Base-by-base conservation (phyloP, 2,888 invertebrate genomes). In the Hirudinaria manillensis region DNA sequence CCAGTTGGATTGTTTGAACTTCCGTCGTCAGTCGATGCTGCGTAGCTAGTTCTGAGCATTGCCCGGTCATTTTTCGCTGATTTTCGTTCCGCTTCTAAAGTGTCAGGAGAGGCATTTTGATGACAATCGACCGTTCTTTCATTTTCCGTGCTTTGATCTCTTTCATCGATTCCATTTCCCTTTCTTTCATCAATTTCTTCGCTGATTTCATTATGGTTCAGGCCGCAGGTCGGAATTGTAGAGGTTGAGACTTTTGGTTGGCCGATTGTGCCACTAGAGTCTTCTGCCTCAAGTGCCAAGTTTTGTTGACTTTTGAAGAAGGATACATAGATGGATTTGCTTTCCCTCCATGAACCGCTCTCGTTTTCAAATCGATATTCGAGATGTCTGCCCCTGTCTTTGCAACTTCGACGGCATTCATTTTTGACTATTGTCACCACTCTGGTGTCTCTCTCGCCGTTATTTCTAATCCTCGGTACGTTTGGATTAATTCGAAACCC, bases 221-320 rank as follows among this genome's bases (percentile, higher is more conserved):
- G 61, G 61, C n/a, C 68, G 36, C n/a, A 19, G 19, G 61, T 27
- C 29, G 27, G n/a, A n/a, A 24, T 53, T 32, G n/a, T 3, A 24
- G 21, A n/a, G n/a, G n/a, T n/a, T n/a, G n/a, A n/a, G n/a, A n/a
- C n/a, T n/a, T n/a, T n/a, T n/a, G n/a, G n/a, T n/a, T n/a, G n/a
- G 55, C 2, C 55, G 55, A 6, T 32, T 45, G n/a, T 55, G 72
- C n/a, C 53, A n/a, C 19, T n/a, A 71, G n/a, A n/a, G 53, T 6
- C 55, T 3, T 24, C 24, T 45, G 3, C 45, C 16, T 45, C 45
- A 45, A 51, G 2, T 24, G 68, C 32, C n/a, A 72, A n/a, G 56
- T 56, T 51, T 7, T 72, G 72, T 13, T 72, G 72, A 51, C 72
- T 72, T 29, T 34, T 53, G 56, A 72, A 72, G 32, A n/a, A 51